A percentile compares a stretch with the other conserved stretches of the same genome.
phyloP scores from a whole-genome alignment of 2,113 vertebrate species.

The Cyanoramphus novaezelandiae region DNA sequence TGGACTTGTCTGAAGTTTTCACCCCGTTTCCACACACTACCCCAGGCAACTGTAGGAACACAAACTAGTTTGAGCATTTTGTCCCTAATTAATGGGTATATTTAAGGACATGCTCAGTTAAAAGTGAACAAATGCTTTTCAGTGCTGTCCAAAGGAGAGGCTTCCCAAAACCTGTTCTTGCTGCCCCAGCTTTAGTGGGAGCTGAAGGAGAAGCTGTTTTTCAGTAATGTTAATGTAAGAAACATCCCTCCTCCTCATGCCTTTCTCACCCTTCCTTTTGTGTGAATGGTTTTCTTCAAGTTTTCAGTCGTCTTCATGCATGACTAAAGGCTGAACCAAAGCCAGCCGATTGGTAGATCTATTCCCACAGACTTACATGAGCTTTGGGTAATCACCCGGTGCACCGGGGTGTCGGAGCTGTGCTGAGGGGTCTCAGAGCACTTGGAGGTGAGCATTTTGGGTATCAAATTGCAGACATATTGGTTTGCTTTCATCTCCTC shows the following conservation, averaged over 20 bases:
- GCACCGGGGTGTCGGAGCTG: accelerated
- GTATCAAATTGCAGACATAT: neutral
- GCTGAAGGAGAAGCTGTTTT: neutral
- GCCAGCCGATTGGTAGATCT: neutral
- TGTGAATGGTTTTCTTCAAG: neutral
- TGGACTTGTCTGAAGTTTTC: neutral
- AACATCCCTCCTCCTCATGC: neutral
- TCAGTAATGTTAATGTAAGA: neutral
- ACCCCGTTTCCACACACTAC: neutral
- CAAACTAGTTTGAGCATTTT: neutral
- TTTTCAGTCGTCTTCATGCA: neutral
- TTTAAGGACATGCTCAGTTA: neutral
- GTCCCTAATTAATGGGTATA: neutral
- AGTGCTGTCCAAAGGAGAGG: neutral
- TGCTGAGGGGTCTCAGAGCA: neutral
- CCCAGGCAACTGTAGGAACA: neutral
- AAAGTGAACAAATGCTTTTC: neutral
- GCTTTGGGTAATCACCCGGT: neutral
- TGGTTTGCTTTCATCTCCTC: neutral
- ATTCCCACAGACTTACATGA: neutral
- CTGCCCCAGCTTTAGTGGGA: neutral
- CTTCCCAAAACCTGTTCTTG: neutral
- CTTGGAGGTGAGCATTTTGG: neutral
- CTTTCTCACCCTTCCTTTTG: neutral
- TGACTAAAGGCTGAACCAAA: neutral